Evolutionary conservation across 2,888 invertebrate genomes (phyloP).

Genomic region (Pachycephus smyrnensis): DNA sequence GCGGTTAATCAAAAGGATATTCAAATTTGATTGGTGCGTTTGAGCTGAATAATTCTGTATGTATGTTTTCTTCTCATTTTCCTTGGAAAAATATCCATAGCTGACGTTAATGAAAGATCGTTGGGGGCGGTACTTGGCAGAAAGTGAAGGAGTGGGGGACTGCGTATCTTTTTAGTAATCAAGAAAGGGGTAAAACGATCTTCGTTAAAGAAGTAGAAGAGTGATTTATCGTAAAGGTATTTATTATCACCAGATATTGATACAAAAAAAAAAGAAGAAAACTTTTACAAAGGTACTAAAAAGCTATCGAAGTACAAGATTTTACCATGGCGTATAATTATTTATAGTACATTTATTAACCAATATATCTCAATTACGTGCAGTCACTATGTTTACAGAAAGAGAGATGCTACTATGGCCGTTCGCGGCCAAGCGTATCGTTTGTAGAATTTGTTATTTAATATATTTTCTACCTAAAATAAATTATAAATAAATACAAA

Average conservation of each 20-base stretch:
- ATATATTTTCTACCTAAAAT: slow-evolving; percentile 60
- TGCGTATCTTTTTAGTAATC: too few relatives aligned
- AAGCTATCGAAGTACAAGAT: slow-evolving; percentile 44
- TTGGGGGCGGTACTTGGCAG: too few relatives aligned
- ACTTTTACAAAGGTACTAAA: slow-evolving; percentile 47
- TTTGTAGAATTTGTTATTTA: slow-evolving; percentile 54
- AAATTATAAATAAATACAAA: slow-evolving; percentile 67
- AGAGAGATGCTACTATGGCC: slow-evolving; percentile 26
- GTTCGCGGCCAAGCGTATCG: slow-evolving; percentile 29
- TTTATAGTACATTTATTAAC: slow-evolving; percentile 33
- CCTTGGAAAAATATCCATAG: too few relatives aligned
- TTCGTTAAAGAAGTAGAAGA: too few relatives aligned
- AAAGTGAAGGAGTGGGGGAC: too few relatives aligned
- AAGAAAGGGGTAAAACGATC: too few relatives aligned
- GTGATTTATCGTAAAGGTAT: slow-evolving; percentile 31
- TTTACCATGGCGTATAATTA: slow-evolving; percentile 33
- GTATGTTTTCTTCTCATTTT: too few relatives aligned
- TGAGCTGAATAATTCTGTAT: too few relatives aligned
- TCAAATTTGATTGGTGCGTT: too few relatives aligned
- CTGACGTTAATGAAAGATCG: too few relatives aligned
- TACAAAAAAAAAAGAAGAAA: slow-evolving; percentile 45
- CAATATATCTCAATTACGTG: slow-evolving; percentile 32
- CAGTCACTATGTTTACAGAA: slow-evolving; percentile 25
- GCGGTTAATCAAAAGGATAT: too few relatives aligned
- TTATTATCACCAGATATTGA: slow-evolving; percentile 56